Evolutionary conservation across 2,888 invertebrate genomes (phyloP).

Genomic region (Mystacides longicornis): DNA sequence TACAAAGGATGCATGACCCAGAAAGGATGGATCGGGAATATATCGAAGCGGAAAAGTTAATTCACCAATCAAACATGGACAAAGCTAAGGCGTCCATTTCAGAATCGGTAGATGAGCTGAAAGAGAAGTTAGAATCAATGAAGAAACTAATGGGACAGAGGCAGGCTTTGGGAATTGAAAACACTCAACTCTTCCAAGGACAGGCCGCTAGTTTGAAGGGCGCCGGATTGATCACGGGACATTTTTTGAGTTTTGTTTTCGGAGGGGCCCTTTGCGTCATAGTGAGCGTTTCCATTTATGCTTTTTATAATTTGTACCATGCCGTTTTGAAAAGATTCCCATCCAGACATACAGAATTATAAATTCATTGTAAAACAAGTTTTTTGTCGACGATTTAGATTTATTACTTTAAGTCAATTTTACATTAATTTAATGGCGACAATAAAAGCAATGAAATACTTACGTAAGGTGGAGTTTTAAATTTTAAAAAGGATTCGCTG

Average conservation of each 20-base stretch:
- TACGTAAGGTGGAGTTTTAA: too few species aligned
- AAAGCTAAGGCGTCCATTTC: slow-evolving; percentile 30
- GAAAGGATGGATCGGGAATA: too few species aligned
- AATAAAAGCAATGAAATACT: too few species aligned
- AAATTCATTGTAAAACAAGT: too few species aligned
- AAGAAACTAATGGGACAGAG: slow-evolving; percentile 74
- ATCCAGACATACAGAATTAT: slow-evolving; percentile 71
- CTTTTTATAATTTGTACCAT: slow-evolving; percentile 75
- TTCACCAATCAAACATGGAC: background rate
- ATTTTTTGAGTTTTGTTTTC: slow-evolving; percentile 77
- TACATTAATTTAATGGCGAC: too few species aligned
- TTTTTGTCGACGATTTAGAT: too few species aligned
- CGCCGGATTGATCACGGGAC: slow-evolving; percentile 70
- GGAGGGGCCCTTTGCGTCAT: slow-evolving; percentile 71
- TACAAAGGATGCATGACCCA: slow-evolving; percentile 17
- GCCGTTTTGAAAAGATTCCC: slow-evolving; percentile 79
- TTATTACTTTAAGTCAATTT: too few species aligned
- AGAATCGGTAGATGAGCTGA: slow-evolving; percentile 75
- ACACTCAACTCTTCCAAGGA: slow-evolving; percentile 42
- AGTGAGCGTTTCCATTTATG: slow-evolving; percentile 73
- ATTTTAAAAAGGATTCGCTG: too few species aligned
- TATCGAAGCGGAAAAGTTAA: too few species aligned
- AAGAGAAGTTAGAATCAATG: slow-evolving; percentile 71
- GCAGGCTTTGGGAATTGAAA: slow-evolving; percentile 44
- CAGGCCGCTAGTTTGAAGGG: slow-evolving; percentile 44